phyloP scores from a whole-genome alignment of 2,797 vertebrate genomes.

The Anas capensis region DNA sequence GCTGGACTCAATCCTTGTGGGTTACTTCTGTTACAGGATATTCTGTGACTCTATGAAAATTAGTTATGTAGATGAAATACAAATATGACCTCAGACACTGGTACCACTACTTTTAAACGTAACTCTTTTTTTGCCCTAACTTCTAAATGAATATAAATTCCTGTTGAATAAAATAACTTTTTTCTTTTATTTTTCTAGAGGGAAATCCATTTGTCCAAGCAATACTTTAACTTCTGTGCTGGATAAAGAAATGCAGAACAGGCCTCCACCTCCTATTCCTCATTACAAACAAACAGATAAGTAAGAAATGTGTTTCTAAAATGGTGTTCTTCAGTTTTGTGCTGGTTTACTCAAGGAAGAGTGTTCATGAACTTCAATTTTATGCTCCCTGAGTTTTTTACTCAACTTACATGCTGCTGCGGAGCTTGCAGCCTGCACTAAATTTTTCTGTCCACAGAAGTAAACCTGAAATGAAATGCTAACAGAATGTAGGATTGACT shows the following conservation, averaged over 20 bases:
- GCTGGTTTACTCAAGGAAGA: not conserved
- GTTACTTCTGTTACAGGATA: not conserved
- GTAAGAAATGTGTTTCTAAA: constrained; percentile 78
- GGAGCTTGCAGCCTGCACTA: not conserved
- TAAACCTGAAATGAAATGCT: not conserved
- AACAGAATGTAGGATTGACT: not conserved
- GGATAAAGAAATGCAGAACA: constrained; percentile 86
- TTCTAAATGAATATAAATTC: not conserved
- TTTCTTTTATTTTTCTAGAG: constrained; percentile 81
- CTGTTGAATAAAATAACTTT: not conserved
- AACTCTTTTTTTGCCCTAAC: not conserved
- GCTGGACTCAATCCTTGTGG: not conserved
- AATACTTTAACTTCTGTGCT: constrained; percentile 87
- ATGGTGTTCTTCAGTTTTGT: not conserved
- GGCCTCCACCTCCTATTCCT: constrained; percentile 92
- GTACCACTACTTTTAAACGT: not conserved
- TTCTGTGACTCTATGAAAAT: not conserved
- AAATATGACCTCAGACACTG: not conserved
- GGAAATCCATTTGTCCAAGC: constrained; percentile 89
- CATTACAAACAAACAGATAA: constrained; percentile 92
- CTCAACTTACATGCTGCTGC: not conserved
- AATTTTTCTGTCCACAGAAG: not conserved
- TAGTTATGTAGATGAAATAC: not conserved
- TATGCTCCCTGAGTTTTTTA: not conserved
- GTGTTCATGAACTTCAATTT: not conserved